Percentiles rank a stretch among this genome's conserved stretches.
Evolutionary conservation across 1,140 invertebrate species (phyloP).

Genomic region (Whitmania pigra): DNA sequence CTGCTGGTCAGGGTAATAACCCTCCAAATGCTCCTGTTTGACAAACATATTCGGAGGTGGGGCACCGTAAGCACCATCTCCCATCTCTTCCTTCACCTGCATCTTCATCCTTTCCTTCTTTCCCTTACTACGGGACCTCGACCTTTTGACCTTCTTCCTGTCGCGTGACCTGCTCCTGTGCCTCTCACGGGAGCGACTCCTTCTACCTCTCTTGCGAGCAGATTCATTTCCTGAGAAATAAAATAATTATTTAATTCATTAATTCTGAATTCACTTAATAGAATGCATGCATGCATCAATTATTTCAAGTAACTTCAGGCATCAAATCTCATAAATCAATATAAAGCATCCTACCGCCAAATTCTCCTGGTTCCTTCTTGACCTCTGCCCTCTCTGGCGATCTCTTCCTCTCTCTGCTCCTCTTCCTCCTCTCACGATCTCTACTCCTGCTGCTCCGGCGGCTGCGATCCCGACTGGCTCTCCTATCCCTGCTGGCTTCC

Average conservation of each 20-base stretch:
- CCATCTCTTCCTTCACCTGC: constrained; percentile 19
- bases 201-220: constrained; percentile 15
- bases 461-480: constrained; percentile 29
- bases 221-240: not conserved
- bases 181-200: constrained; percentile 26
- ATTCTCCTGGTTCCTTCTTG: constrained; percentile 14
- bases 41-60: too few species aligned
- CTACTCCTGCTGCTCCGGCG: constrained; percentile 28
- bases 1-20: too few species aligned
- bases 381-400: constrained; percentile 12
- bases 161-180: constrained; percentile 35
- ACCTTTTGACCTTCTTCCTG: constrained; percentile 17
- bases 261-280: too few species aligned
- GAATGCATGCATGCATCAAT: too few species aligned
- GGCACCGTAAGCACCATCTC: constrained; percentile 13
- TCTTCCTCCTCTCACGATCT: constrained; percentile 26
- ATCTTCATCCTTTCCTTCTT: constrained; percentile 8
- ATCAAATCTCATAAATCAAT: too few species aligned
- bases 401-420: constrained; percentile 14
- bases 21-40: too few species aligned
- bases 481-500: constrained; percentile 27
- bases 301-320: too few species aligned
- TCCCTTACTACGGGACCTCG: not conserved
- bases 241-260: not conserved
- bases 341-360: not conserved